A percentile compares a stretch with the other conserved stretches of the same genome.
These are phyloP conservation scores for Graphium colonna DNA, from an alignment of 2,888 invertebrate genomes.

Conservation along the genomic window DNA sequence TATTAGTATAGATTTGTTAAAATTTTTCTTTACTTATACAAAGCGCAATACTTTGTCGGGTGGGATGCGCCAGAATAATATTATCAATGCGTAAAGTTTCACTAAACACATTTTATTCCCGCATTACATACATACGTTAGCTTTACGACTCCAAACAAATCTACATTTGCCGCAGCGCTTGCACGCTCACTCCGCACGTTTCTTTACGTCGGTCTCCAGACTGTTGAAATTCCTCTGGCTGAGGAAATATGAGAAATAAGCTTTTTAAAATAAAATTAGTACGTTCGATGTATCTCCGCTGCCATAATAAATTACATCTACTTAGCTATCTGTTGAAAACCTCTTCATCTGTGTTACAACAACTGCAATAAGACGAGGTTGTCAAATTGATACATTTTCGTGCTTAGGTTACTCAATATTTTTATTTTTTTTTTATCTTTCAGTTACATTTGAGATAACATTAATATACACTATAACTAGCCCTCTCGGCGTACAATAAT, in stretches of 20 bases:
- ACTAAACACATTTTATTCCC: conserved; percentile 14
- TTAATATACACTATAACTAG: no score
- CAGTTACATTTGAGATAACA: no score
- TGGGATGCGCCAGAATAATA: background rate
- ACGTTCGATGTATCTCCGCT: background rate
- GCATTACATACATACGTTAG: conserved; percentile 4
- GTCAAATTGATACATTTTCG: no score
- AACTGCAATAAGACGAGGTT: no score
- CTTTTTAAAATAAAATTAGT: conserved; percentile 1
- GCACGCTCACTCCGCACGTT: background rate
- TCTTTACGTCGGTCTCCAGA: background rate
- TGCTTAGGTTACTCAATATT: no score
- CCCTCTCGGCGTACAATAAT: no score
- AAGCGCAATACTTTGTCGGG: background rate
- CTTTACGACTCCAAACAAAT: conserved; percentile 4
- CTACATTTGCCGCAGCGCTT: conserved; percentile 4
- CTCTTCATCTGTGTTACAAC: no score
- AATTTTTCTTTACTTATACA: no score
- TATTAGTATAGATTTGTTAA: no score
- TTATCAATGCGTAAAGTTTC: conserved; percentile 9
- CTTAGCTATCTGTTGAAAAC: no score
- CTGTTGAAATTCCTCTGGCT: background rate
- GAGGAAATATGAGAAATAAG: background rate
- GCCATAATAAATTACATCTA: no score
- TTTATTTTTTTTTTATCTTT: no score